phyloP scores from a whole-genome alignment of 2,888 invertebrate species.

The Schizaphis graminum region DNA sequence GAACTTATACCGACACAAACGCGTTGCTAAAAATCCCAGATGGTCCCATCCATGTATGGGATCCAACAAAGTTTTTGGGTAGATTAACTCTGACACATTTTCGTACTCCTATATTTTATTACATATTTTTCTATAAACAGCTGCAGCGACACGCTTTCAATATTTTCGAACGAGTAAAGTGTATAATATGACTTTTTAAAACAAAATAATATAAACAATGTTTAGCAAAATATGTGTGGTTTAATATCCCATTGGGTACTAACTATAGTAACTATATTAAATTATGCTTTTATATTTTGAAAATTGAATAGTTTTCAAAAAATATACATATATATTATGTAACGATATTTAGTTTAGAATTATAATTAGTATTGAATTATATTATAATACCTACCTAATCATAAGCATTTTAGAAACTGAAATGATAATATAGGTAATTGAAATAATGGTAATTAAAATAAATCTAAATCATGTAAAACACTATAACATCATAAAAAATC shows the following conservation, averaged over 20 bases:
- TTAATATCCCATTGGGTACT: not conserved
- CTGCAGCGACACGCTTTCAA: not conserved
- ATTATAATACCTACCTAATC: not conserved
- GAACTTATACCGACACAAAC: not conserved
- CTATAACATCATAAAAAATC: not conserved
- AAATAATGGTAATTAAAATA: not conserved
- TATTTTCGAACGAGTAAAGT: not conserved
- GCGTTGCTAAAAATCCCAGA: constrained; percentile 17
- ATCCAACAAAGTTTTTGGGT: constrained; percentile 10
- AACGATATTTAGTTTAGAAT: not conserved
- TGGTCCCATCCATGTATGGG: not conserved
- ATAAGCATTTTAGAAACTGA: not conserved
- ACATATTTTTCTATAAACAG: not conserved
- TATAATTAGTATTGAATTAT: not conserved
- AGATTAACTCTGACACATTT: not conserved
- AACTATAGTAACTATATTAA: not conserved
- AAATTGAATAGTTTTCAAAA: not conserved
- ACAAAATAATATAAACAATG: not conserved
- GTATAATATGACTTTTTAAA: not conserved
- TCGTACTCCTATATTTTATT: not conserved
- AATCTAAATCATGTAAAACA: not conserved
- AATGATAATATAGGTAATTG: not conserved
- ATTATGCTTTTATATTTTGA: not conserved
- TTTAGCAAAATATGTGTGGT: not conserved
- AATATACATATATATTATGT: not conserved